Evolutionary conservation across 53 echinoderm and acorn worm species (phyloP), one percentile per base, ranked within the genome.

Genomic region (Paracentrotus lividus): DNA sequence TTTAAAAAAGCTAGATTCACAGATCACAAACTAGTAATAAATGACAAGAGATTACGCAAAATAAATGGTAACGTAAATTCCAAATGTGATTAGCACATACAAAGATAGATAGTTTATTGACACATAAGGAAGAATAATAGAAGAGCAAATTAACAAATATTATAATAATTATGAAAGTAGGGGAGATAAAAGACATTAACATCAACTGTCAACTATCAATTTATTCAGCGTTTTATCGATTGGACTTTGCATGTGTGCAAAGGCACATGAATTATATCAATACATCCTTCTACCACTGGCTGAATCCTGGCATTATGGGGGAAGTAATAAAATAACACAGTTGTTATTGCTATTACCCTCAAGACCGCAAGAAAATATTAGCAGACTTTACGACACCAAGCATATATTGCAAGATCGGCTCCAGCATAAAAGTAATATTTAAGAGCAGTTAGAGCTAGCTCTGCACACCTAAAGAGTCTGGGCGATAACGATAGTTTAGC

Each of bases 291-390:
- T 81, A 47, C 44, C 47, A 45, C 26, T 26, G 47, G 47, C n/a
- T n/a, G n/a, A n/a, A n/a, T n/a, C n/a, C 44, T 81, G 47, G 24
- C 81, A 81, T 44, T n/a, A n/a, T 44, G 44, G 47, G 47, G 18
- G 47, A 47, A 81, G 81, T 81, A 81, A 81, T 81, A 81, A 81
- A 81, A 81, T 81, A 81, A 81, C 81, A 81, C 42, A 42, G 76
- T 42, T 76, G 76, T 76, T 76, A 76, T 81, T 47, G 47, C n/a
- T 81, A 45, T 81, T 81, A n/a, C 81, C 26, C 14, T 47, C 81
- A 45, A 26, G 2, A n/a, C 81, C 0, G 47, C n/a, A n/a, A n/a
- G n/a, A n/a, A n/a, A n/a, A n/a, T n/a, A n/a, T 45, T 81, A 81
- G 38, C 47, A 47, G 16, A 27, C n/a, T 81, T n/a, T 44, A 47